Percentiles rank a stretch among this genome's conserved stretches.
Evolutionary conservation across 2,113 vertebrate genomes (phyloP).

Genomic region (Chloebia gouldiae): DNA sequence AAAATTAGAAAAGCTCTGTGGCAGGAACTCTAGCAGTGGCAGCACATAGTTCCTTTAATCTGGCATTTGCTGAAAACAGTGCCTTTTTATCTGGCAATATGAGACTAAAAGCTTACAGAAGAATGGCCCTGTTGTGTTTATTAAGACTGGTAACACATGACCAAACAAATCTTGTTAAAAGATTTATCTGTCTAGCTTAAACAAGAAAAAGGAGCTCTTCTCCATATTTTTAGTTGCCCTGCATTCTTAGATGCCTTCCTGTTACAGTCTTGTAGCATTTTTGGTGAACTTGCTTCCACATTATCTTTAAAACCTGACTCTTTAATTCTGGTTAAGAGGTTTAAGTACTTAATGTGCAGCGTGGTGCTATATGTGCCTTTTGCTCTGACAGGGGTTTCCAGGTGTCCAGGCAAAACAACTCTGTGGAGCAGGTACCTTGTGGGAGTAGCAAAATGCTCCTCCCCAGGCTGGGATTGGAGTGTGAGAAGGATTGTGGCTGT

Average conservation of each 20-base stretch:
- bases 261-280: neutral
- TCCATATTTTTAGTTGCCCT: neutral
- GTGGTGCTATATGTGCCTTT: neutral
- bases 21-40: neutral
- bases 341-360: conserved; percentile 45
- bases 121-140: conserved; percentile 60
- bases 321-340: conserved; percentile 46
- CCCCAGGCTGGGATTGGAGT: neutral
- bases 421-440: neutral
- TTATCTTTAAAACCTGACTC: conserved; percentile 57
- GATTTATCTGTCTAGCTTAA: conserved; percentile 60
- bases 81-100: conserved; percentile 53
- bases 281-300: conserved; percentile 29
- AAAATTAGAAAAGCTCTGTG: neutral
- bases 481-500: neutral
- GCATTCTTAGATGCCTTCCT: neutral
- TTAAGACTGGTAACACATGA: conserved; percentile 48
- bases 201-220: conserved; percentile 4
- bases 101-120: conserved; percentile 54
- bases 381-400: conserved; percentile 4
- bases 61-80: conserved; percentile 47
- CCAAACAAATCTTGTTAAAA: conserved; percentile 63
- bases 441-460: neutral
- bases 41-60: conserved; percentile 36
- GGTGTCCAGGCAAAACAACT: neutral